phyloP scores from a whole-genome alignment of 2,888 invertebrate genomes.

The Pachliopta kotzebuea region DNA sequence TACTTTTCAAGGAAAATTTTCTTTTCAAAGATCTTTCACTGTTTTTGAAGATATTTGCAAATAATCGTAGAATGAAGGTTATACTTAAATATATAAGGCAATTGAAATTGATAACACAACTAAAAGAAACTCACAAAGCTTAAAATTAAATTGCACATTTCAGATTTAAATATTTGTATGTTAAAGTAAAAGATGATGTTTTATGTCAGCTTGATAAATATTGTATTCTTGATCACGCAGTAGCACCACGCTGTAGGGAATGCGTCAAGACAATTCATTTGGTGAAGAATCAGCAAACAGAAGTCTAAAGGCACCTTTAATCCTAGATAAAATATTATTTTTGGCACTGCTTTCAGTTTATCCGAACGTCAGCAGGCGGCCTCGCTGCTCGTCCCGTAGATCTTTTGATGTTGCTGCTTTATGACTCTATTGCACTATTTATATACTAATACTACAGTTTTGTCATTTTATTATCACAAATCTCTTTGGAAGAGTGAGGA shows the following conservation, averaged over 20 bases:
- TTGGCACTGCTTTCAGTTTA: conserved; percentile 22
- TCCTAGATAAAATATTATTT: conserved; percentile 22
- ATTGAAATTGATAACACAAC: no score
- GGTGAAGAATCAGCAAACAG: conserved; percentile 7
- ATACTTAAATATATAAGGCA: no score
- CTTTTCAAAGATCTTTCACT: no score
- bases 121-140: no score
- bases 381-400: conserved; percentile 8
- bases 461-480: conserved; percentile 3
- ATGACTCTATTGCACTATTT: conserved; percentile 26
- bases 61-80: no score
- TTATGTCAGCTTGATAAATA: no score
- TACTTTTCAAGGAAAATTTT: no score
- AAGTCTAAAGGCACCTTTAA: conserved; percentile 19
- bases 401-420: conserved; percentile 24
- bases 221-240: no score
- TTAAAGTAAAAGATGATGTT: no score
- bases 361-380: conserved; percentile 1
- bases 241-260: neutral
- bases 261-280: conserved; percentile 11
- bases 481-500: neutral
- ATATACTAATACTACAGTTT: conserved; percentile 1
- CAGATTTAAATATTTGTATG: no score
- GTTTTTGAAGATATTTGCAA: no score
- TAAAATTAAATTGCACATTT: no score